Evolutionary conservation across 2,888 invertebrate species (phyloP).

Genomic region (Mesorhabditis spiculigera): DNA sequence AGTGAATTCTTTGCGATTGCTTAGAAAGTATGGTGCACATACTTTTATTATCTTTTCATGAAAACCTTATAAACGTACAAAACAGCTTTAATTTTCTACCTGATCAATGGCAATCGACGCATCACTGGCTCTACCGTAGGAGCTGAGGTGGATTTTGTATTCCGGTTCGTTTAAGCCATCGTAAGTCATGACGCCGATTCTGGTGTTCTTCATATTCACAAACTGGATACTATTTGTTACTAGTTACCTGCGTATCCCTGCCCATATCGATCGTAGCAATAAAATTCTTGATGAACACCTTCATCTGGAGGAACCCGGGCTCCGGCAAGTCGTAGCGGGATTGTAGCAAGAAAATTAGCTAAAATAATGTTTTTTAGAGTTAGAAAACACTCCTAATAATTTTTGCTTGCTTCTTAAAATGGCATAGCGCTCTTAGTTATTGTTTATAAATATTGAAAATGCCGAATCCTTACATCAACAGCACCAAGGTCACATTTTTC

Average conservation of each 20-base stretch:
- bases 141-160: slow-evolving; percentile 9
- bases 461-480: too few relatives aligned
- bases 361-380: not conserved
- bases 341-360: not conserved
- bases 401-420: too few relatives aligned
- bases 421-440: too few relatives aligned
- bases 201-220: slow-evolving; percentile 12
- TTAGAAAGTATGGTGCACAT: not conserved
- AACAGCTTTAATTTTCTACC: slow-evolving; percentile 11
- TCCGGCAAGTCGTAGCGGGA: slow-evolving; percentile 1
- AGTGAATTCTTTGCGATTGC: not conserved
- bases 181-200: slow-evolving; percentile 14
- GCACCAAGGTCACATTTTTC: too few relatives aligned
- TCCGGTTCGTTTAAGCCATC: slow-evolving; percentile 15
- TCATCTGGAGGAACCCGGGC: slow-evolving; percentile 12
- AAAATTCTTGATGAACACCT: slow-evolving; percentile 14
- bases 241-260: slow-evolving; percentile 11
- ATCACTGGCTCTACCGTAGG: slow-evolving; percentile 13
- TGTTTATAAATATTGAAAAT: too few relatives aligned
- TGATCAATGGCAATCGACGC: slow-evolving; percentile 13
- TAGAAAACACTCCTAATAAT: too few relatives aligned
- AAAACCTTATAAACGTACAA: too few relatives aligned
- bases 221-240: slow-evolving; percentile 2
- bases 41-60: not conserved
- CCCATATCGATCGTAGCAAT: slow-evolving; percentile 14